Evolutionary conservation across 1,140 invertebrate species (phyloP).

Genomic region (Drosophila equinoxialis): DNA sequence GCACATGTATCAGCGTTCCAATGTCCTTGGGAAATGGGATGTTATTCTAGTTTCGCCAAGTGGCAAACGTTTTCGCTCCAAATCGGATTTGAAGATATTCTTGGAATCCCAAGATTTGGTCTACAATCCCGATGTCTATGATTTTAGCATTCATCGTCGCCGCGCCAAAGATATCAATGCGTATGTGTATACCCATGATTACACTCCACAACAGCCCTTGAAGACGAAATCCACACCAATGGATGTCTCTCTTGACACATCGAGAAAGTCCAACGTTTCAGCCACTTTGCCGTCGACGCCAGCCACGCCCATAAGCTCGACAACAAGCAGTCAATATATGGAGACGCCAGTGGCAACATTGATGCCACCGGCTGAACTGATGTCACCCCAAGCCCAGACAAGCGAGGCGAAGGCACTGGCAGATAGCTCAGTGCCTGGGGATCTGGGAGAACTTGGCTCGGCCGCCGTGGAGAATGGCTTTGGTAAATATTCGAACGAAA

Average conservation of each 20-base stretch:
- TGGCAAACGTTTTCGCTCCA: constrained; percentile 86
- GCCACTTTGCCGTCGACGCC: constrained; percentile 34
- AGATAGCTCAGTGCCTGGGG: constrained; percentile 10
- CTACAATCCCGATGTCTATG: constrained; percentile 85
- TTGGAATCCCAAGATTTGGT: constrained; percentile 84
- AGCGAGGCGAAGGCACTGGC: constrained; percentile 24
- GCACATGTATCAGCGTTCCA: constrained; percentile 88
- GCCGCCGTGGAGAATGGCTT: constrained; percentile 52
- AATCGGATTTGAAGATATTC: constrained; percentile 85
- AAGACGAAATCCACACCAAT: constrained; percentile 52
- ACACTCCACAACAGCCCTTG: constrained; percentile 66
- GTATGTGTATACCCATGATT: constrained; percentile 82
- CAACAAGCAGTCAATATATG: constrained; percentile 60
- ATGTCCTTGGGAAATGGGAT: constrained; percentile 91
- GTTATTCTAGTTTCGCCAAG: constrained; percentile 88
- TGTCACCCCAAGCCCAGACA: constrained; percentile 58
- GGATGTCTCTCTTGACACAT: constrained; percentile 50
- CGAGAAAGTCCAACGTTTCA: constrained; percentile 38
- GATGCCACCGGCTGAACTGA: constrained; percentile 70
- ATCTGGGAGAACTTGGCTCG: background rate
- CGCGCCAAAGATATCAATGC: constrained; percentile 85
- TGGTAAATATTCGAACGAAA: constrained; percentile 25
- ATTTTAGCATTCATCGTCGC: constrained; percentile 86
- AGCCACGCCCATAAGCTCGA: constrained; percentile 31
- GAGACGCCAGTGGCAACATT: constrained; percentile 71